These are phyloP conservation scores for Bambusicola thoracicus DNA, from an alignment of 2,113 vertebrate genomes.

Conservation along the genomic window DNA sequence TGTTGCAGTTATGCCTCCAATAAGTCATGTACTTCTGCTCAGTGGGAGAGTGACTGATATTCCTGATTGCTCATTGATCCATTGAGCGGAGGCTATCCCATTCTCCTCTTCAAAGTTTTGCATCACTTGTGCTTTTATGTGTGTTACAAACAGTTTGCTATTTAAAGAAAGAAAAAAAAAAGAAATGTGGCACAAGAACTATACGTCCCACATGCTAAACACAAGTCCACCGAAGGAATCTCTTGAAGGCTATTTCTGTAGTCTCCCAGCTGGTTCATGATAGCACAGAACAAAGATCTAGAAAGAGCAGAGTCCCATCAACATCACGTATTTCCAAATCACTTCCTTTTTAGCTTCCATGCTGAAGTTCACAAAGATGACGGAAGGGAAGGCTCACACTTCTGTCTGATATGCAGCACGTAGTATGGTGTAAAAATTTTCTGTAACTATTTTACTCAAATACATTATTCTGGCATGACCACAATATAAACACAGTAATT, in stretches of 20 bases:
- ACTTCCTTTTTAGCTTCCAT: background rate
- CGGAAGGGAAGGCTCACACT: background rate
- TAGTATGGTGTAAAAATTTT: background rate
- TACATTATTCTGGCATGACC: background rate
- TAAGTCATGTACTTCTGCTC: background rate
- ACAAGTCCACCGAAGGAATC: background rate
- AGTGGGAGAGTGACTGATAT: too few relatives aligned
- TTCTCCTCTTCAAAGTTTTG: background rate
- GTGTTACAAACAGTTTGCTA: background rate
- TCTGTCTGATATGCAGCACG: background rate
- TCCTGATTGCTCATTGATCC: too few relatives aligned
- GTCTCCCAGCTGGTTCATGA: slow-evolving; percentile 13
- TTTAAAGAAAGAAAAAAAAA: background rate
- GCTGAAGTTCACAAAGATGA: slow-evolving; percentile 37
- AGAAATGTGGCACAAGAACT: background rate
- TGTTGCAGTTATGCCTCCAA: background rate
- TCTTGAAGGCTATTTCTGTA: background rate
- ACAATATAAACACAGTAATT: background rate
- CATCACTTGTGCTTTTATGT: background rate
- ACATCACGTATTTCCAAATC: slow-evolving; percentile 54
- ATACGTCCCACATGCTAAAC: background rate
- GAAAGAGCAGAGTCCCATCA: slow-evolving; percentile 23
- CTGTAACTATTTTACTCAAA: background rate
- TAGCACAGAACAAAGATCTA: background rate
- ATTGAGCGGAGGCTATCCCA: background rate